These are phyloP conservation scores for Phainopepla nitens DNA, from an alignment of 2,113 vertebrate genomes.

Conservation along the genomic window DNA sequence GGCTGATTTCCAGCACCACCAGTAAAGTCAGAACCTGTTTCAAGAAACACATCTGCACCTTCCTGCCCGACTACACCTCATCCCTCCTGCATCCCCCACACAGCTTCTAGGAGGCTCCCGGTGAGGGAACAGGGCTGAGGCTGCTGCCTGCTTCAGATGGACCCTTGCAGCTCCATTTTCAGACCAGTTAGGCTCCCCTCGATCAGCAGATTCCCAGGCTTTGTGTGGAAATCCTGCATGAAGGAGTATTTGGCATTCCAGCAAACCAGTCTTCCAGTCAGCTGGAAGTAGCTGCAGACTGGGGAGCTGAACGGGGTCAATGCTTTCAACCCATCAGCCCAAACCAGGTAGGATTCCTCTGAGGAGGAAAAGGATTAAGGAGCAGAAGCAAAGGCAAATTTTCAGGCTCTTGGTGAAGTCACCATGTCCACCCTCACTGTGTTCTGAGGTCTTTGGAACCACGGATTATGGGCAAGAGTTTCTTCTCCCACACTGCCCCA, in stretches of 20 bases:
- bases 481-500: not conserved
- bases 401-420: not conserved
- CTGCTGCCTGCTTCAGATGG: not conserved
- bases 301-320: not conserved
- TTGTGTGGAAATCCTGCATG: not conserved
- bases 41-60: not conserved
- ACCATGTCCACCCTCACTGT: rapidly evolving
- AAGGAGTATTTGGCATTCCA: not conserved
- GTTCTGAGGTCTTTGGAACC: not conserved
- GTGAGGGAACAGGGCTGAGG: not conserved
- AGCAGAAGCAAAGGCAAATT: not conserved
- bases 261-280: not conserved
- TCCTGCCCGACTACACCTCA: not conserved
- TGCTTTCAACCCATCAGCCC: not conserved
- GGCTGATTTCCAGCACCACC: not conserved
- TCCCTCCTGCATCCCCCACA: not conserved
- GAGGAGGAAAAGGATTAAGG: not conserved
- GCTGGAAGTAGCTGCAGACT: not conserved
- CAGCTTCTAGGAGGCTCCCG: not conserved
- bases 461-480: rapidly evolving
- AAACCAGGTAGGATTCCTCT: not conserved
- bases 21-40: not conserved
- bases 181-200: not conserved
- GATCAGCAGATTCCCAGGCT: not conserved
- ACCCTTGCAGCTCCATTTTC: not conserved